Evolutionary conservation across 1,140 invertebrate species (phyloP).

Genomic region (Achroia grisella): DNA sequence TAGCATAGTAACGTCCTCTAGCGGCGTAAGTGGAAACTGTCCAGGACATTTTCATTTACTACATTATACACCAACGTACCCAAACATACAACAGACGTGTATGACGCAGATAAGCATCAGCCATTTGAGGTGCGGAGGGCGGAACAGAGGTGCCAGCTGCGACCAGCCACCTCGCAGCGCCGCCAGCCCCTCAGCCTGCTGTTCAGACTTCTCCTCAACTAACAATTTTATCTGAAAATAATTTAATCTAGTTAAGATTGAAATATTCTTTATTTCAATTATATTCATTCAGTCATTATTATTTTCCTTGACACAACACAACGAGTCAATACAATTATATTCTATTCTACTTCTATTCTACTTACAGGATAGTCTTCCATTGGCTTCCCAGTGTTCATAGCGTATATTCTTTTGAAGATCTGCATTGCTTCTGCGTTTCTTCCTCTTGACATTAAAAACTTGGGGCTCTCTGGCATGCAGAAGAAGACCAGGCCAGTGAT

Average conservation of each 20-base stretch:
- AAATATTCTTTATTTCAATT: too few species aligned
- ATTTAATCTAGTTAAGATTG: neutral
- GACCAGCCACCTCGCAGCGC: conserved; percentile 57
- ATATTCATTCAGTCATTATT: too few species aligned
- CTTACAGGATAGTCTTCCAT: conserved; percentile 79
- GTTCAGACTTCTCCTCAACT: conserved; percentile 57
- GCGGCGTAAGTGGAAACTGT: too few species aligned
- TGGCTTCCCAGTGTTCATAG: conserved; percentile 76
- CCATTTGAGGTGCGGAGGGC: conserved; percentile 43
- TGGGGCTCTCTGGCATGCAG: conserved; percentile 87
- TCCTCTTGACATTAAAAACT: conserved; percentile 85
- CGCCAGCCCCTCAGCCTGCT: conserved; percentile 46
- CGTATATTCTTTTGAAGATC: conserved; percentile 76
- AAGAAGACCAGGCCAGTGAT: conserved; percentile 76
- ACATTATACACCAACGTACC: conserved; percentile 55
- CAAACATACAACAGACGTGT: conserved; percentile 65
- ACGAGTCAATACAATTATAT: too few species aligned
- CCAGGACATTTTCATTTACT: too few species aligned
- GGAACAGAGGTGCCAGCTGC: conserved; percentile 68
- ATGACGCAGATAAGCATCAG: conserved; percentile 59
- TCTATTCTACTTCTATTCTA: conserved; percentile 4
- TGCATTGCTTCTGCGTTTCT: conserved; percentile 79
- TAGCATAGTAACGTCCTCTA: too few species aligned
- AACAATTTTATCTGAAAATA: conserved; percentile 41
- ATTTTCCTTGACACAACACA: too few species aligned